phyloP scores from a whole-genome alignment of 64 coral and sea anemone genomes.

The Actinia tenebrosa region DNA sequence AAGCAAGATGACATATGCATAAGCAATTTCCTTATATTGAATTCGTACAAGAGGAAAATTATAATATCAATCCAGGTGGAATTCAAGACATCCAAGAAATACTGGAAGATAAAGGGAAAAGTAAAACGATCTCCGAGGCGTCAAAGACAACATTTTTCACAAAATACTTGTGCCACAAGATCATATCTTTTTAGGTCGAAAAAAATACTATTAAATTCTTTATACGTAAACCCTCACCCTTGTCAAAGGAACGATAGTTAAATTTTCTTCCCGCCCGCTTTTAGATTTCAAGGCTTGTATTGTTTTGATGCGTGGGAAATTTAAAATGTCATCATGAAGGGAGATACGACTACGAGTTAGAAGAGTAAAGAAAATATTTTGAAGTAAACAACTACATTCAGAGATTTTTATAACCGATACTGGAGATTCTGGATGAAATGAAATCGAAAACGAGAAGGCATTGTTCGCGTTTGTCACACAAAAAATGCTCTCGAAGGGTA shows the following conservation, averaged over 20 bases:
- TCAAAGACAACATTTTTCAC: neutral
- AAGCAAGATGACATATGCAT: neutral
- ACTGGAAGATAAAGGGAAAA: neutral
- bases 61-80: neutral
- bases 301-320: conserved; percentile 83
- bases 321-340: conserved; percentile 61
- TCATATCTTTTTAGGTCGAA: neutral
- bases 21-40: neutral
- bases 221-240: neutral
- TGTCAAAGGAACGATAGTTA: neutral
- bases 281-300: neutral
- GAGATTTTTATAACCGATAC: conserved; percentile 14
- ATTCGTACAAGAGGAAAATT: neutral
- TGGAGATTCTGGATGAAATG: neutral
- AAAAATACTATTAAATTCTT: neutral
- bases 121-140: neutral
- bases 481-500: neutral
- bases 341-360: conserved; percentile 17
- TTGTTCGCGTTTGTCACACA: neutral
- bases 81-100: conserved; percentile 1
- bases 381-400: neutral
- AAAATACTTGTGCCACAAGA: conserved; percentile 1
- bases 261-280: neutral
- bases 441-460: conserved; percentile 9
- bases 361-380: neutral